Percentiles rank a stretch among this genome's conserved stretches.
Conservation (phyloP, 2,888 invertebrate species). For the Therioaphis trifolii region DNA sequence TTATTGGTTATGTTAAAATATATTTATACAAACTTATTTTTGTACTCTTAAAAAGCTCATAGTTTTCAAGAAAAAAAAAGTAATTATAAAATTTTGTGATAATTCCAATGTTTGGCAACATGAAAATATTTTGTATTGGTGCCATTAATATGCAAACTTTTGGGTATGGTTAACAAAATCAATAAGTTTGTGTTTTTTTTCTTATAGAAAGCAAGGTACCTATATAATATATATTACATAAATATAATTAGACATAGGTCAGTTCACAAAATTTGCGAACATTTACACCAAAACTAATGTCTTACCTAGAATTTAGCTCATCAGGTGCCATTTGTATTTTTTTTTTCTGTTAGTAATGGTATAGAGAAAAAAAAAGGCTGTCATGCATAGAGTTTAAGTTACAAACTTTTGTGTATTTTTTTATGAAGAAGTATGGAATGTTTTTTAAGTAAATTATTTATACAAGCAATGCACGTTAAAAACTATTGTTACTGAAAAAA, state of each 20-base stretch:
- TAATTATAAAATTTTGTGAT: slow-evolving; percentile 57
- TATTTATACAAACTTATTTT: slow-evolving; percentile 59
- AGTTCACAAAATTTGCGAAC: slow-evolving; percentile 26
- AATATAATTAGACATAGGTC: slow-evolving; percentile 42
- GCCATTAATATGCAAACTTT: slow-evolving; percentile 54
- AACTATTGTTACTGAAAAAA: slow-evolving; percentile 57
- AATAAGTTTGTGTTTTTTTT: slow-evolving; percentile 52
- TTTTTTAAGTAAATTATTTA: slow-evolving; percentile 61
- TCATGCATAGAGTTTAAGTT: slow-evolving; percentile 61
- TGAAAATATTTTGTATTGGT: slow-evolving; percentile 47
- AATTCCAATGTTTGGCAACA: slow-evolving; percentile 58
- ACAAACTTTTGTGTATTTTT: slow-evolving; percentile 61
- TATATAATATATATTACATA: slow-evolving; percentile 44
- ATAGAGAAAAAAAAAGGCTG: slow-evolving; percentile 62
- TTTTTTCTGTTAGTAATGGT: slow-evolving; percentile 56
- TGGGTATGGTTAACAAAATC: slow-evolving; percentile 56
- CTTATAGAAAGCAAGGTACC: slow-evolving; percentile 61
- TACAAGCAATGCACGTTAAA: slow-evolving; percentile 61
- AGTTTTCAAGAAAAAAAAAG: slow-evolving; percentile 53
- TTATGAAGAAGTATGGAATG: slow-evolving; percentile 61
- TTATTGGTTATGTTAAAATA: slow-evolving; percentile 40
- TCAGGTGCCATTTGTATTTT: slow-evolving; percentile 60
- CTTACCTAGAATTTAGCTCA: slow-evolving; percentile 48
- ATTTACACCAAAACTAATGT: slow-evolving; percentile 58
- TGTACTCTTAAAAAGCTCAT: slow-evolving; percentile 59